Evolutionary conservation across 1,140 invertebrate genomes (phyloP).

Genomic region (Yoshiicerus persimilis): DNA sequence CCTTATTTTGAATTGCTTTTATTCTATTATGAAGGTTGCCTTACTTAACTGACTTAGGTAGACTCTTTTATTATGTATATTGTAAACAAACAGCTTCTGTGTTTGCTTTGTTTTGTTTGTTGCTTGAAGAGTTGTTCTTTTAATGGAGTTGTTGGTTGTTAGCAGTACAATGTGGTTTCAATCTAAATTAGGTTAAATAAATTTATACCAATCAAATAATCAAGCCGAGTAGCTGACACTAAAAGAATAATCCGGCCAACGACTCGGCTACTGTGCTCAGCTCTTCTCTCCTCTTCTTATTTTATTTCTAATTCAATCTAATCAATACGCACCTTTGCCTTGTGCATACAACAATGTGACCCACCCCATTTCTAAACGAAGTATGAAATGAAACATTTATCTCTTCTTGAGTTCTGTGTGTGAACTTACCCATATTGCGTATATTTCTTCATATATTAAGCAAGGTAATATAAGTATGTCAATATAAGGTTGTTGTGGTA

Average conservation of each 20-base stretch:
- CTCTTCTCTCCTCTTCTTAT: not conserved
- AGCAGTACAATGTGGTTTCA: not conserved
- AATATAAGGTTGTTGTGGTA: too few relatives aligned
- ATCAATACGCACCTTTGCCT: not conserved
- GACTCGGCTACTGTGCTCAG: not conserved
- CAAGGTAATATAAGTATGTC: too few relatives aligned
- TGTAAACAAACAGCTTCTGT: not conserved
- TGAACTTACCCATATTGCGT: too few relatives aligned
- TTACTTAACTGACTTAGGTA: not conserved
- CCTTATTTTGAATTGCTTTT: not conserved
- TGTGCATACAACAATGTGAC: not conserved
- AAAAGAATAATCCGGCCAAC: slow-evolving; percentile 4
- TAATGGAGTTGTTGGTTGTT: slow-evolving; percentile 1
- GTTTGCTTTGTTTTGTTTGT: not conserved
- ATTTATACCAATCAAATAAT: slow-evolving; percentile 27
- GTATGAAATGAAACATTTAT: not conserved
- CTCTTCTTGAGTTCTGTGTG: not conserved
- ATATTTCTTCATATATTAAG: too few relatives aligned
- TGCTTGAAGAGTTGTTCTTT: not conserved
- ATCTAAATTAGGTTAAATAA: slow-evolving; percentile 19
- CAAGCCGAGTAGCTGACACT: slow-evolving; percentile 24
- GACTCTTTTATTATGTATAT: not conserved
- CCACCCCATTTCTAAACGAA: not conserved
- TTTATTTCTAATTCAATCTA: slow-evolving; percentile 5
- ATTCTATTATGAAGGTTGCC: not conserved